These are phyloP conservation scores for Penaeus vannamei DNA, from an alignment of 1,140 invertebrate species.

Conservation along the genomic window DNA sequence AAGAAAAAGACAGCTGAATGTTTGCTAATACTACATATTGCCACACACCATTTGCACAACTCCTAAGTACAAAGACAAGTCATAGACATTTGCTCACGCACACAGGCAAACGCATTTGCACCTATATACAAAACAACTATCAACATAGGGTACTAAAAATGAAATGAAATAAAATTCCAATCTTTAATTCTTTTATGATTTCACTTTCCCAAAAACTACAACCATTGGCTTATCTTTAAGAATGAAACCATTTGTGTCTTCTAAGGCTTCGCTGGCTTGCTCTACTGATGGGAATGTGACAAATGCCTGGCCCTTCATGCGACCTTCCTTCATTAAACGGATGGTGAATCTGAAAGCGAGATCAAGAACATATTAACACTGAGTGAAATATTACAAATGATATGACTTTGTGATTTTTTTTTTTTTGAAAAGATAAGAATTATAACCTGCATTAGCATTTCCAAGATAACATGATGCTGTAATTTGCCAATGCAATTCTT, in stretches of 20 bases:
- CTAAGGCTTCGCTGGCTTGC: slow-evolving; percentile 82
- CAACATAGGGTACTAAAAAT: background rate
- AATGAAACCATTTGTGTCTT: slow-evolving; percentile 91
- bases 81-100: no score
- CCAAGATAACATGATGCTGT: background rate
- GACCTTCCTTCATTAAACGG: slow-evolving; percentile 92
- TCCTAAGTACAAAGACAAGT: no score
- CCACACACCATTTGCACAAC: background rate
- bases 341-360: slow-evolving; percentile 81
- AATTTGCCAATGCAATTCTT: background rate
- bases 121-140: no score
- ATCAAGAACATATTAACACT: background rate
- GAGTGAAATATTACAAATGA: background rate
- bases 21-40: background rate
- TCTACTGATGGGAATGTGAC: slow-evolving; percentile 83
- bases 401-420: background rate
- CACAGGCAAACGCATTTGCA: no score
- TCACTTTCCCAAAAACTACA: slow-evolving; percentile 81
- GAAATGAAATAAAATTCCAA: background rate
- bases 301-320: slow-evolving; percentile 97
- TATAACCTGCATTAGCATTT: background rate
- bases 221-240: slow-evolving; percentile 91
- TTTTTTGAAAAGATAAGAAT: no score
- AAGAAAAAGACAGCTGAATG: background rate
- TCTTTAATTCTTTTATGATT: slow-evolving; percentile 7